Percentiles rank a stretch among this genome's conserved stretches.
phyloP scores from a whole-genome alignment of 2,888 invertebrate genomes.

The Orchesella flavescens region DNA sequence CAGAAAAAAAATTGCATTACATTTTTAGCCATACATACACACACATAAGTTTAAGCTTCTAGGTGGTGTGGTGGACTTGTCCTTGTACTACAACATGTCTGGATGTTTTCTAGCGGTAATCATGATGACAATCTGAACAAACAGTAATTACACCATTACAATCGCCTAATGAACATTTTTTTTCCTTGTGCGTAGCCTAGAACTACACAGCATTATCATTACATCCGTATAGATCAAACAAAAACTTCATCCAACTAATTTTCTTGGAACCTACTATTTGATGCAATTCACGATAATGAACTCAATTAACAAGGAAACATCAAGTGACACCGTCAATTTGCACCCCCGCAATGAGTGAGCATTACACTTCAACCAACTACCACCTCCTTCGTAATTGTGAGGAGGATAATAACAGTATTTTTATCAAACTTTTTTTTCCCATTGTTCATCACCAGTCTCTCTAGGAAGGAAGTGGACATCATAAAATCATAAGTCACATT shows the following conservation, averaged over 20 bases:
- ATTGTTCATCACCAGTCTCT: background rate
- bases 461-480: conserved; percentile 22
- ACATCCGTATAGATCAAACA: background rate
- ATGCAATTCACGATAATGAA: conserved; percentile 14
- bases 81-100: background rate
- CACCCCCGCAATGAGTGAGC: conserved; percentile 41
- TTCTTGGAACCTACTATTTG: conserved; percentile 36
- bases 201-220: background rate
- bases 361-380: background rate
- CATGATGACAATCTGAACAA: conserved; percentile 44
- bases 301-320: conserved; percentile 38
- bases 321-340: conserved; percentile 43
- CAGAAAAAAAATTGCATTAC: conserved; percentile 4
- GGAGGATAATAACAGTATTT: background rate
- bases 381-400: background rate
- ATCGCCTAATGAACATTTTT: conserved; percentile 34
- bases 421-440: background rate
- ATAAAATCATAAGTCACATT: background rate
- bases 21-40: no score
- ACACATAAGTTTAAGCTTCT: conserved; percentile 12
- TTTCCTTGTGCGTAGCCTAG: background rate
- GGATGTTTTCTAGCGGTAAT: conserved; percentile 26
- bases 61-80: conserved; percentile 9
- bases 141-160: conserved; percentile 47
- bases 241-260: conserved; percentile 18